These are phyloP conservation scores for Zosterops lateralis DNA, from an alignment of 2,113 vertebrate species.

Conservation along the genomic window DNA sequence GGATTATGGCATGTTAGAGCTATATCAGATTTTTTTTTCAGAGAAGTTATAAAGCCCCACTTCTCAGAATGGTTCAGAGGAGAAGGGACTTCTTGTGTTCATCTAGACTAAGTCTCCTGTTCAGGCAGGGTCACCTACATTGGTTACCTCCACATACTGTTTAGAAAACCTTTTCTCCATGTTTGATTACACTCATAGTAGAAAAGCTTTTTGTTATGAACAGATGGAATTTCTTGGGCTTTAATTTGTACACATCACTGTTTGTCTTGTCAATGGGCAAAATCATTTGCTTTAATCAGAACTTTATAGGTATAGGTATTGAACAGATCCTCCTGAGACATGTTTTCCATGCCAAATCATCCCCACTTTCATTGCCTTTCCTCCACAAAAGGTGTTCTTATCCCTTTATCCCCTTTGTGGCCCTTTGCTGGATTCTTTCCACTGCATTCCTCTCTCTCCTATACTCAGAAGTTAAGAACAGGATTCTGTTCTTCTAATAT, in stretches of 20 bases:
- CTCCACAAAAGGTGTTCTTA: background rate
- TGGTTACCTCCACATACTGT: background rate
- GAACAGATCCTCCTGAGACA: background rate
- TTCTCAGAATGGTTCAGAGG: background rate
- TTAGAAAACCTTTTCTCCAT: background rate
- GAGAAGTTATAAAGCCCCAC: background rate
- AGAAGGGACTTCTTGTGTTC: background rate
- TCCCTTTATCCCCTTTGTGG: background rate
- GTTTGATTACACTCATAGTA: background rate
- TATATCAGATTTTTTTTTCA: background rate
- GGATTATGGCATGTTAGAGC: background rate
- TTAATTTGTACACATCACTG: rapidly evolving
- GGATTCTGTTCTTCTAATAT: background rate
- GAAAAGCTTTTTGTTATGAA: background rate
- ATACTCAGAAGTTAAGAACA: background rate
- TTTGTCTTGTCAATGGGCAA: background rate
- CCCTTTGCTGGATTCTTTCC: background rate
- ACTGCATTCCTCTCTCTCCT: background rate
- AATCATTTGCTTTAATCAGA: background rate
- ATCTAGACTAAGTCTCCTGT: background rate
- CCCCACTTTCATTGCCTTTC: background rate
- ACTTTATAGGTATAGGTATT: background rate
- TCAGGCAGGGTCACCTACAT: background rate
- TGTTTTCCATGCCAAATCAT: background rate
- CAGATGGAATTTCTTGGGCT: background rate